Evolutionary conservation across 2,113 vertebrate genomes (phyloP).

Genomic region (Siniperca chuatsi): DNA sequence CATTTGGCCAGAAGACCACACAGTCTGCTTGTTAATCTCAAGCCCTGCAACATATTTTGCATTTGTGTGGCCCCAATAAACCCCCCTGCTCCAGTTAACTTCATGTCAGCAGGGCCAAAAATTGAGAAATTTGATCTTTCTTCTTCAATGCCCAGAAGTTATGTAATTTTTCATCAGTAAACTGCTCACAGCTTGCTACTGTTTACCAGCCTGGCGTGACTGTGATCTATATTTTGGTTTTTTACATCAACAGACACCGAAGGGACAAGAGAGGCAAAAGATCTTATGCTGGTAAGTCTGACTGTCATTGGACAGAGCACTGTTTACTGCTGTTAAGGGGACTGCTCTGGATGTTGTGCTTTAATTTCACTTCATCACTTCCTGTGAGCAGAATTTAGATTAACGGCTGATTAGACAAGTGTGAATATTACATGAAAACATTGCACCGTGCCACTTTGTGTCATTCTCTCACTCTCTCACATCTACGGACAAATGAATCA

Average conservation of each 20-base stretch:
- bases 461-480: neutral
- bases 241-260: neutral
- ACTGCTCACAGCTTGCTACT: neutral
- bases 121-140: slow-evolving; percentile 13
- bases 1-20: neutral
- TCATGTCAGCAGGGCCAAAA: neutral
- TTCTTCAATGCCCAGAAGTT: slow-evolving; percentile 23
- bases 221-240: neutral
- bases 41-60: neutral
- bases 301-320: neutral
- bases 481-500: neutral
- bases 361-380: neutral
- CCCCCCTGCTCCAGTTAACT: neutral
- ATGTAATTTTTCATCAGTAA: slow-evolving; percentile 20
- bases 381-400: slow-evolving; percentile 16
- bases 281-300: neutral
- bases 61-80: neutral
- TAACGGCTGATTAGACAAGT: neutral
- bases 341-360: neutral
- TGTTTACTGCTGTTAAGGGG: neutral
- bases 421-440: neutral
- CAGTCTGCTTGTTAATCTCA: neutral
- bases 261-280: neutral
- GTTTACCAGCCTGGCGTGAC: slow-evolving; percentile 3
- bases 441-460: neutral